A percentile compares a stretch with the other conserved stretches of the same genome.
These are phyloP conservation scores for Euwallacea fornicatus DNA, from an alignment of 1,140 invertebrate genomes.

Conservation along the genomic window DNA sequence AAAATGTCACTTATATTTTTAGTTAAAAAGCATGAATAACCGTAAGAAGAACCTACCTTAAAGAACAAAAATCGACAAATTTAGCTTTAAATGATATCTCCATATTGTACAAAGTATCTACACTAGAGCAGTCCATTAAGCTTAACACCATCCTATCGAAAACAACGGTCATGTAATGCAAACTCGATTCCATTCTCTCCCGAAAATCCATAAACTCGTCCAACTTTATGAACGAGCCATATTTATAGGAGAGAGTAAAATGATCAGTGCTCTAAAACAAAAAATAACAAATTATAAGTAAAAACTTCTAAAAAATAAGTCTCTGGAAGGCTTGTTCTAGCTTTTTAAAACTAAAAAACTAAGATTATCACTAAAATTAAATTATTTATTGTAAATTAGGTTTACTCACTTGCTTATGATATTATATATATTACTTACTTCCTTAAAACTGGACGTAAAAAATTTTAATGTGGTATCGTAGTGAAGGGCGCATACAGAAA, in stretches of 20 bases:
- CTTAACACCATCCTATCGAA: conserved; percentile 81
- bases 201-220: conserved; percentile 87
- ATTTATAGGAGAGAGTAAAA: conserved; percentile 89
- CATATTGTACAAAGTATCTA: conserved; percentile 49
- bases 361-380: no score
- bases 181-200: conserved; percentile 77
- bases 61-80: no score
- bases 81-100: conserved; percentile 51
- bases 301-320: no score
- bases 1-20: no score
- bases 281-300: not conserved
- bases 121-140: conserved; percentile 60
- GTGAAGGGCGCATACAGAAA: conserved; percentile 63
- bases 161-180: conserved; percentile 75
- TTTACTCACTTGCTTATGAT: conserved; percentile 8
- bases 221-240: conserved; percentile 90
- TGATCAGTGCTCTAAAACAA: conserved; percentile 80
- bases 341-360: no score
- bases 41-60: no score
- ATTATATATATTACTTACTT: conserved; percentile 60
- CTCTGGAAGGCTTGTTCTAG: no score
- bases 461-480: conserved; percentile 78
- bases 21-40: no score
- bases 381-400: no score
- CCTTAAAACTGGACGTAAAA: conserved; percentile 84